Evolutionary conservation across 2,113 vertebrate genomes (phyloP), one percentile per base, ranked within the genome.

Genomic region (Taxidea taxus): DNA sequence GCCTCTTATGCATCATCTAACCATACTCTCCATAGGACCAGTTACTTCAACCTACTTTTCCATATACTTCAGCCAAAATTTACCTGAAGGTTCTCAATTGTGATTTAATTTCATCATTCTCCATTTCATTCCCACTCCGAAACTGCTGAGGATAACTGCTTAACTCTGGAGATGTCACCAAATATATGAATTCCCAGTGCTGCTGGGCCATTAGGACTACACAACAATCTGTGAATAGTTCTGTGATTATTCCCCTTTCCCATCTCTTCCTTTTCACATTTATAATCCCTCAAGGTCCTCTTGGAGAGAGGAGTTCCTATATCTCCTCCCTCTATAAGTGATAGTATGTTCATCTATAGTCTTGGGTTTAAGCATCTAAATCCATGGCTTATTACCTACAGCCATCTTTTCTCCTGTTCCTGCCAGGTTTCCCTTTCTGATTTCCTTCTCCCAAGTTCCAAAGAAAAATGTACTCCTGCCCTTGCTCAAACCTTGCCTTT

Each of bases 121-220:
- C n/a, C 15, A 4, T 7, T 31, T 60, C 74, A 51, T 83, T 93
- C 7, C 58, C 31, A 25, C 6, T 3, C 31, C 18, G 78, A 47
- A 13, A 54, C 15, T 75, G 25, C 25, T 77, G 8, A 91, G 44
- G 58, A n/a, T 47, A 78, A 47, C 12, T 44, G 27, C 34, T 51
- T 93, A 56, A 64, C 25, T 44, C 29, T 27, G 47, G 21, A 81
- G 7, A n/a, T 74, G 29, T 7, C 23, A 29, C 47, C 21, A 13
- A 12, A 14, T 9, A 14, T 11, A 25, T 25, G 5, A 29, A 18
- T 4, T 60, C 29, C 37, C 58, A 42, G 1, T 18, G 39, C 4
- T 14, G 0, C n/a, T 58, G 20, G 66, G 2, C 25, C 27, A 1
- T 60, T 27, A 16, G 7, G 1, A 2, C 39, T 4, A 7, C 18